Evolutionary conservation across 2,113 vertebrate genomes (phyloP).

Genomic region (Elaphurus davidianus): DNA sequence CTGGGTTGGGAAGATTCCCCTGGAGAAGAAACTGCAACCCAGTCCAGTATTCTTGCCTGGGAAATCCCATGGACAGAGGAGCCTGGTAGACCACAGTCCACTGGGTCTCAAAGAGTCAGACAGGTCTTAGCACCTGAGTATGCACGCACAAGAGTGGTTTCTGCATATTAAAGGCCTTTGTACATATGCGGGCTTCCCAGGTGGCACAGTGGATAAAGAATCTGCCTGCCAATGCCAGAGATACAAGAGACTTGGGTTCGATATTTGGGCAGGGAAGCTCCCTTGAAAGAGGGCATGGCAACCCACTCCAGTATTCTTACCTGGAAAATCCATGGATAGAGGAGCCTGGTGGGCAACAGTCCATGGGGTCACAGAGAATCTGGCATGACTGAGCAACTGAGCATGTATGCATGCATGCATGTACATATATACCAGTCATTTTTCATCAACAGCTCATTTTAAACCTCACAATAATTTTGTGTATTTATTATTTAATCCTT

Average conservation of each 20-base stretch:
- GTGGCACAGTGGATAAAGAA: background rate
- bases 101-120: background rate
- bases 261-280: background rate
- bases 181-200: background rate
- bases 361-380: background rate
- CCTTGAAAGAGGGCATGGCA: background rate
- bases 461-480: background rate
- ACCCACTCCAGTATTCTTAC: background rate
- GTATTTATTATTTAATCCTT: background rate
- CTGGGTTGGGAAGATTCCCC: background rate
- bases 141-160: background rate
- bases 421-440: background rate
- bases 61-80: background rate
- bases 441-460: background rate
- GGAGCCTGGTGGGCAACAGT: background rate
- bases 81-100: background rate
- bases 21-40: background rate
- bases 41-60: background rate
- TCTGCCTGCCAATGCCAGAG: background rate
- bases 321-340: background rate
- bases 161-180: background rate
- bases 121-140: background rate
- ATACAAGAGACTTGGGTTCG: background rate
- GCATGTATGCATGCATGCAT: background rate
- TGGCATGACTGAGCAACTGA: background rate